Conservation (phyloP, 2,888 invertebrate genomes). For the Cheilosia vulpina region DNA sequence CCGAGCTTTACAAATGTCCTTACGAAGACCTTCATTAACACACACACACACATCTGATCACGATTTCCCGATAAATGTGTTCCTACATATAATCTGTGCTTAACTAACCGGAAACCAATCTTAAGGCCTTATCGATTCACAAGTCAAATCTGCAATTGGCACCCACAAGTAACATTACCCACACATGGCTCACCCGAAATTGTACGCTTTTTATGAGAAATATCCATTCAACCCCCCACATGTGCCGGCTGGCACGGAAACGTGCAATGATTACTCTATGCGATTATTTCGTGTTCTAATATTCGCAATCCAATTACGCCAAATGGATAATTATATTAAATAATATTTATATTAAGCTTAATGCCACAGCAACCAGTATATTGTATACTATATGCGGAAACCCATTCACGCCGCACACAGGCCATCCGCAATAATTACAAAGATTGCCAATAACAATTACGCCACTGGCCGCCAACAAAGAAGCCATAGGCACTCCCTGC, state of each 20-base stretch:
- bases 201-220: constrained; percentile 40
- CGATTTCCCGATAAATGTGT: not conserved
- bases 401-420: constrained; percentile 8
- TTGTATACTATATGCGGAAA: constrained; percentile 2
- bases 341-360: constrained; percentile 73
- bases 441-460: constrained; percentile 66
- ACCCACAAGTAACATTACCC: constrained; percentile 39
- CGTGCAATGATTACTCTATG: constrained; percentile 72
- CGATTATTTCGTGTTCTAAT: constrained; percentile 75
- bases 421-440: constrained; percentile 60
- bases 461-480: constrained; percentile 21
- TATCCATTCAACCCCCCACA: constrained; percentile 64
- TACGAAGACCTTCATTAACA: too few species aligned
- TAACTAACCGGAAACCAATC: constrained; percentile 20
- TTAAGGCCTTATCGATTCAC: constrained; percentile 44
- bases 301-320: constrained; percentile 74
- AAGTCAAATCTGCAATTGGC: not conserved
- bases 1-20: too few species aligned
- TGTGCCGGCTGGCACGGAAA: constrained; percentile 45
- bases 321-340: constrained; percentile 75
- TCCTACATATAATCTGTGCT: not conserved
- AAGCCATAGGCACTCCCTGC: not conserved
- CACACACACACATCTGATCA: too few species aligned
- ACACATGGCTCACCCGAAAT: constrained; percentile 45
- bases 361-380: constrained; percentile 31